Evolutionary conservation across 2,888 invertebrate species (phyloP), one percentile per base, ranked within the genome.

Genomic region (Exephanes ischioxanthus): DNA sequence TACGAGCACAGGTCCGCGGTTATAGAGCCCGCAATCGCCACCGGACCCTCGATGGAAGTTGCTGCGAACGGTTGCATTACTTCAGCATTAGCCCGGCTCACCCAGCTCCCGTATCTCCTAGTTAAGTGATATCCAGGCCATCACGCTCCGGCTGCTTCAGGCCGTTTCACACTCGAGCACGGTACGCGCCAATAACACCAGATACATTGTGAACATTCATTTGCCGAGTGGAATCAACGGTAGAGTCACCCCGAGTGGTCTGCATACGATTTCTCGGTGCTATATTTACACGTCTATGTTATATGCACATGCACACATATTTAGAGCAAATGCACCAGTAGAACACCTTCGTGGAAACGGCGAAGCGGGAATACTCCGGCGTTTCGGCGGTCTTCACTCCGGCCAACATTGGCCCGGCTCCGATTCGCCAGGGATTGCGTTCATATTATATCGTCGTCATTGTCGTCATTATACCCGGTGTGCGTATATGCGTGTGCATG

Each of bases 121-220:
- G 88, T 88, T 90, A 90, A 90, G 87, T 86, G 90, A 89, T 90
- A 91, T 76, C 86, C 83, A 78, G 80, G 80, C 70, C 72, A 78
- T 71, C 71, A 53, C n/a, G 78, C 68, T 76, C 75, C 22, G 83
- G 55, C 53, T 68, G 73, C 58, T 68, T 26, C 55, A 41, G 41
- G 37, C 41, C 37, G 9, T 67, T 51, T 51, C 30, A 45, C 58
- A 33, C 68, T 63, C 67, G 45, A 6, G 45, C 45, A 16, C 45
- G 45, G 37, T 37, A 26, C 41, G 70, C 55, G 51, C 48, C 79
- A 63, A 71, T 78, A 58, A 68, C 51, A 33, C 66, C 37, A n/a
- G 51, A 53, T 76, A 33, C 76, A 67, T 66, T 41, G 30, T 63
- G 63, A 53, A 51, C 53, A 19, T 30, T 6, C 41, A 67, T 51